Conservation (phyloP, 2,797 vertebrate species). For the Alfaro cultratus region DNA sequence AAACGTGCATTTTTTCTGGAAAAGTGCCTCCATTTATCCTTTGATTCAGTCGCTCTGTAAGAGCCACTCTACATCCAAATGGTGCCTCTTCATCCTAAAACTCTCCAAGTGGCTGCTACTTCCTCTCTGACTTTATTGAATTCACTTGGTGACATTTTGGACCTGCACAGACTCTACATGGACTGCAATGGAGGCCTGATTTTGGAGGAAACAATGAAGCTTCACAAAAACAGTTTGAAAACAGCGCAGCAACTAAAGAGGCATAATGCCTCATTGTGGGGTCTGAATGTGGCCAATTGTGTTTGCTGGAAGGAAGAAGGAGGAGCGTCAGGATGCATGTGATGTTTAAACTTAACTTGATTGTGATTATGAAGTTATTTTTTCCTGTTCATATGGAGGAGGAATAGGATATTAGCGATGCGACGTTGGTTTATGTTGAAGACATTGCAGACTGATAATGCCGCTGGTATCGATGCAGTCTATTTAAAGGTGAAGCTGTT, state of each 20-base stretch:
- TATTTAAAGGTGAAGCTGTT: slow-evolving; percentile 19
- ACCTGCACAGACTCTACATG: slow-evolving; percentile 36
- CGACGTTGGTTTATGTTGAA: slow-evolving; percentile 18
- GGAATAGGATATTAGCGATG: neutral
- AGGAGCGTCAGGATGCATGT: slow-evolving; percentile 51
- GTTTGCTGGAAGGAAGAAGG: slow-evolving; percentile 66
- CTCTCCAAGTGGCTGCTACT: slow-evolving; percentile 25
- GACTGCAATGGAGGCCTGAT: slow-evolving; percentile 9
- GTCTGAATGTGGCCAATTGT: slow-evolving; percentile 76
- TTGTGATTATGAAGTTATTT: slow-evolving; percentile 1
- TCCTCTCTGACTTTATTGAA: slow-evolving; percentile 50
- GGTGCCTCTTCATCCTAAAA: slow-evolving; percentile 11
- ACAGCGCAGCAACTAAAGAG: slow-evolving; percentile 57
- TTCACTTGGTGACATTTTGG: slow-evolving; percentile 68
- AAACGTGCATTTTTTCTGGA: neutral
- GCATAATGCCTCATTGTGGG: slow-evolving; percentile 78
- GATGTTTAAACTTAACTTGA: slow-evolving; percentile 65
- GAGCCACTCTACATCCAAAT: slow-evolving; percentile 24
- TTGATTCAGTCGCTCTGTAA: slow-evolving; percentile 21
- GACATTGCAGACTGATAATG: slow-evolving; percentile 19
- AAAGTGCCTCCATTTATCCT: slow-evolving; percentile 8
- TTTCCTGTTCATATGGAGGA: slow-evolving; percentile 7
- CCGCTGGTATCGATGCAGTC: neutral
- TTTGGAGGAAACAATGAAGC: slow-evolving; percentile 67
- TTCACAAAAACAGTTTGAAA: slow-evolving; percentile 65